A percentile compares a stretch with the other conserved stretches of the same genome.
phyloP scores from a whole-genome alignment of 2,888 invertebrate species.

The Geotrupes spiniger region DNA sequence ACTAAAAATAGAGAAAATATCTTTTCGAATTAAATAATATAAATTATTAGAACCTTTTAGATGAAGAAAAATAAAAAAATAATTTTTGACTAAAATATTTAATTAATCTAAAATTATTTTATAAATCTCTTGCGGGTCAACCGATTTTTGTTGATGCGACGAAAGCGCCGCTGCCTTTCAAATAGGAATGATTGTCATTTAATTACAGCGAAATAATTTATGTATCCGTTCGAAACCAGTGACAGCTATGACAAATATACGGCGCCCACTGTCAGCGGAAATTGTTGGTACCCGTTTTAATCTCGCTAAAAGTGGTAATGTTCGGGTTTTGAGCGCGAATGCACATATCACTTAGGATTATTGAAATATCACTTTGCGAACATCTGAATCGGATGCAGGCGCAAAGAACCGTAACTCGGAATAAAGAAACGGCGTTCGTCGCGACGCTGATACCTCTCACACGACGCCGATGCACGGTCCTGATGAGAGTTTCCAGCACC shows the following conservation, averaged over 20 bases:
- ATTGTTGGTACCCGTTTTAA: constrained; percentile 19
- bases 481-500: constrained; percentile 28
- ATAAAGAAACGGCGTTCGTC: constrained; percentile 8
- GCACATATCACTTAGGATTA: constrained; percentile 25
- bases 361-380: constrained; percentile 29
- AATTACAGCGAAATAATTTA: not conserved
- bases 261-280: not conserved
- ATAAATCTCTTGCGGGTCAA: no score
- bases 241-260: constrained; percentile 1
- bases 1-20: no score
- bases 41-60: no score
- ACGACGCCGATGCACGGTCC: constrained; percentile 23
- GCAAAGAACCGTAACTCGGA: constrained; percentile 11
- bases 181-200: constrained; percentile 1
- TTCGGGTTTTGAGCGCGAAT: constrained; percentile 19
- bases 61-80: no score
- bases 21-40: no score
- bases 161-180: no score
- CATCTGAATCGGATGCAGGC: constrained; percentile 25
- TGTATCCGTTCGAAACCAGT: not conserved
- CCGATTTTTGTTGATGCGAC: no score
- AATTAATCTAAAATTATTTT: no score
- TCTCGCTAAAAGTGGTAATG: constrained; percentile 26
- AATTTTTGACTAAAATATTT: no score
- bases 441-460: constrained; percentile 26